phyloP scores from a whole-genome alignment of 2,113 vertebrate genomes.

The Oryzias celebensis region DNA sequence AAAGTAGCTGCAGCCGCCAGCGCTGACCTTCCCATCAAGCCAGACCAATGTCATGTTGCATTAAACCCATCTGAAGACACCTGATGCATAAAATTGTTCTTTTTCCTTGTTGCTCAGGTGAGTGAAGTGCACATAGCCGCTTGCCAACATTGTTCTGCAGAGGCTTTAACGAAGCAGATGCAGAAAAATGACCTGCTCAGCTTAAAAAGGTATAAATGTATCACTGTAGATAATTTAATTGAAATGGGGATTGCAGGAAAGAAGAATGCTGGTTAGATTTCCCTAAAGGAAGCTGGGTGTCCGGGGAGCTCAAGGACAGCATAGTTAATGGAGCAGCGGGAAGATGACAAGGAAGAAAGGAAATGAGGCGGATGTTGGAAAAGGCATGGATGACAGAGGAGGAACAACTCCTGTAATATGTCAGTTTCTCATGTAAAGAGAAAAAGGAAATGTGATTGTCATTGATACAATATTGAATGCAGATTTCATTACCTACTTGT shows the following conservation, averaged over 20 bases:
- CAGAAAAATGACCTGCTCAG: neutral
- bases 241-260: slow-evolving; percentile 22
- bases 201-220: too few relatives aligned
- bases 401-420: slow-evolving; percentile 20
- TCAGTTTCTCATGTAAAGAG: slow-evolving; percentile 30
- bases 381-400: slow-evolving; percentile 29
- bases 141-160: neutral
- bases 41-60: slow-evolving; percentile 31
- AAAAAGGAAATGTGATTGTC: slow-evolving; percentile 5
- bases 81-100: slow-evolving; percentile 15
- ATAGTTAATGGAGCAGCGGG: slow-evolving; percentile 61
- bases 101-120: slow-evolving; percentile 3
- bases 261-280: slow-evolving; percentile 27
- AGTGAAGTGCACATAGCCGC: neutral
- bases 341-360: slow-evolving; percentile 48
- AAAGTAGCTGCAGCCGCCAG: neutral
- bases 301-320: slow-evolving; percentile 62
- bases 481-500: too few relatives aligned
- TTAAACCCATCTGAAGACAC: slow-evolving; percentile 24
- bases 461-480: too few relatives aligned
- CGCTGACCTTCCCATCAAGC: slow-evolving; percentile 13
- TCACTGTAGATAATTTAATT: too few relatives aligned
- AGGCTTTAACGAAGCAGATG: slow-evolving; percentile 6
- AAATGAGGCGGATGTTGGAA: slow-evolving; percentile 39
- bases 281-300: slow-evolving; percentile 31